These are phyloP conservation scores for Acromyrmex charruanus DNA, from an alignment of 1,140 invertebrate species.

Conservation along the genomic window DNA sequence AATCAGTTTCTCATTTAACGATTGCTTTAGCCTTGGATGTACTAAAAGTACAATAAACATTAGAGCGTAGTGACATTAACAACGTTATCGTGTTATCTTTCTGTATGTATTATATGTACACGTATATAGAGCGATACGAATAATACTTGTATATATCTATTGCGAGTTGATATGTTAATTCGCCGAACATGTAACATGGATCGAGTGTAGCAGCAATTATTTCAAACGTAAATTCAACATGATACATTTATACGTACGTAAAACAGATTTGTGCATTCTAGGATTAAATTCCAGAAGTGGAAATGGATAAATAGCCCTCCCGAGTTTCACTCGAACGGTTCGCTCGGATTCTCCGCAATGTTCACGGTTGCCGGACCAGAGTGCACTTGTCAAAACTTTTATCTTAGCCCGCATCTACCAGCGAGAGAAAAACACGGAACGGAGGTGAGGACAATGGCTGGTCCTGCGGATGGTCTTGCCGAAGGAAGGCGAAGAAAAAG, in stretches of 20 bases:
- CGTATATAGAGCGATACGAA: constrained; percentile 23
- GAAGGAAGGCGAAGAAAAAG: constrained; percentile 39
- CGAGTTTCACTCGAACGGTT: constrained; percentile 27
- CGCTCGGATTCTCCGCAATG: constrained; percentile 1
- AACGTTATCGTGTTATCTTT: constrained; percentile 7
- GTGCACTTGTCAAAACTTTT: constrained; percentile 80
- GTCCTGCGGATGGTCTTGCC: constrained; percentile 63
- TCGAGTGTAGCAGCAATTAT: background rate
- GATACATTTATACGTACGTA: constrained; percentile 10
- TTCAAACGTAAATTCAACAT: constrained; percentile 36
- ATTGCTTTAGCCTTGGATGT: background rate
- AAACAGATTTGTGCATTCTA: constrained; percentile 11
- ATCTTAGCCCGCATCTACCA: constrained; percentile 69
- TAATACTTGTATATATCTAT: background rate
- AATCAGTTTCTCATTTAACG: constrained; percentile 23
- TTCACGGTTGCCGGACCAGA: constrained; percentile 46
- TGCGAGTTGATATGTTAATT: constrained; percentile 34
- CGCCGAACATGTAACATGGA: background rate
- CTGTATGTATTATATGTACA: no score
- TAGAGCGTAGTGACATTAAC: background rate
- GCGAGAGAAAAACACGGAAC: constrained; percentile 74
- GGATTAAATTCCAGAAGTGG: constrained; percentile 46
- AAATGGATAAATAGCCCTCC: constrained; percentile 46
- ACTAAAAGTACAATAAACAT: constrained; percentile 39
- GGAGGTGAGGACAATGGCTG: constrained; percentile 67